Evolutionary conservation across 2,888 invertebrate genomes (phyloP).

Genomic region (Phymatocera aterrima): DNA sequence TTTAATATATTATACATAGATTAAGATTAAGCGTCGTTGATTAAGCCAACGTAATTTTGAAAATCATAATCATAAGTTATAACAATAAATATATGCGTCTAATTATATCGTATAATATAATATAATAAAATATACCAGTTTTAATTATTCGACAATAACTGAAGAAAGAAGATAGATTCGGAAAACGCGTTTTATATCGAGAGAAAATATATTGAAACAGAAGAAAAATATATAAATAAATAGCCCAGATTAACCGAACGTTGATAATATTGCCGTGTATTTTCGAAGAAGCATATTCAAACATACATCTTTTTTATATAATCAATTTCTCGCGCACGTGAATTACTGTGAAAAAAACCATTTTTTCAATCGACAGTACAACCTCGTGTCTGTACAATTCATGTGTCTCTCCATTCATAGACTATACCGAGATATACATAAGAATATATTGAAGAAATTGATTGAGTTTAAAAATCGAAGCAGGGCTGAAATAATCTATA

Average conservation of each 20-base stretch:
- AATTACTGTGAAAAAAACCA: conserved; percentile 1
- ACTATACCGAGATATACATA: not conserved
- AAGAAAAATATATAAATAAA: not conserved
- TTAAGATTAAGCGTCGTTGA: not conserved
- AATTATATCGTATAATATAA: too few relatives aligned
- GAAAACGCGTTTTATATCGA: not conserved
- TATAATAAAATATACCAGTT: too few relatives aligned
- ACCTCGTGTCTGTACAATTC: conserved; percentile 54
- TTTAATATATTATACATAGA: conserved; percentile 48
- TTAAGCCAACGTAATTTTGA: not conserved
- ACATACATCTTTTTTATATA: not conserved
- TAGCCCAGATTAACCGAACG: not conserved
- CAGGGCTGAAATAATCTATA: conserved; percentile 16
- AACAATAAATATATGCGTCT: not conserved
- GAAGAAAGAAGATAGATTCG: not conserved
- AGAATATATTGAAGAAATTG: not conserved
- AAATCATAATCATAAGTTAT: conserved; percentile 22
- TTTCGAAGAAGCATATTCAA: not conserved
- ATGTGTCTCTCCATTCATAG: conserved; percentile 60
- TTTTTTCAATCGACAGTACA: not conserved
- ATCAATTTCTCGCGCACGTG: conserved; percentile 19
- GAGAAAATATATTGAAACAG: too few relatives aligned
- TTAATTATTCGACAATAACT: not conserved
- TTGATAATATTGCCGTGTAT: not conserved
- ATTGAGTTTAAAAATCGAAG: not conserved